Conservation (phyloP, 1,140 invertebrate species). For the Drusus annulatus region DNA sequence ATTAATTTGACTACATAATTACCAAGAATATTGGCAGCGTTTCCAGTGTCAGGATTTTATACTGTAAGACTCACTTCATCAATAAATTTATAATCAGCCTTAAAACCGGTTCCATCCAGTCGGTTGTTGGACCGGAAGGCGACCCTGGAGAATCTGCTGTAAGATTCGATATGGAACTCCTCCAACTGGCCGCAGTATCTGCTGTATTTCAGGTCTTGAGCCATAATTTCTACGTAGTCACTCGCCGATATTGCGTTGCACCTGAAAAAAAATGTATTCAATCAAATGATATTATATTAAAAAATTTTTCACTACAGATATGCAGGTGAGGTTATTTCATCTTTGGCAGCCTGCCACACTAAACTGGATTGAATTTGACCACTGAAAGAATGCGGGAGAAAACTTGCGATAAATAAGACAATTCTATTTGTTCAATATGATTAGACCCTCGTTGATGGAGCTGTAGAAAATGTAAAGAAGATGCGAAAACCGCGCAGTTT, state of each 20-base stretch:
- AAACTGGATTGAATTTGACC: no score
- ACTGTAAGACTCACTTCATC: constrained; percentile 68
- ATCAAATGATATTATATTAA: neutral
- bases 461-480: no score
- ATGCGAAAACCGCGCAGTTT: no score
- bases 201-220: constrained; percentile 86
- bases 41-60: constrained; percentile 59
- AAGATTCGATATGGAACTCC: constrained; percentile 87
- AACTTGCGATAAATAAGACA: no score
- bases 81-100: constrained; percentile 89
- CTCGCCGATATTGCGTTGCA: constrained; percentile 90
- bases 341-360: no score
- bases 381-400: no score
- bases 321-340: no score
- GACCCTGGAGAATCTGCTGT: constrained; percentile 93
- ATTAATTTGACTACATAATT: neutral
- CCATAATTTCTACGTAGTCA: constrained; percentile 93
- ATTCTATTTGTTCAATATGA: no score
- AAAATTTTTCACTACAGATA: neutral
- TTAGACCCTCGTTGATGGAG: no score
- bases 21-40: constrained; percentile 11
- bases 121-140: constrained; percentile 95
- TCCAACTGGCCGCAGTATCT: constrained; percentile 89
- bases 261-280: constrained; percentile 72
- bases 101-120: constrained; percentile 94